Evolutionary conservation across 2,888 invertebrate species (phyloP).

Genomic region (Timandra comae): DNA sequence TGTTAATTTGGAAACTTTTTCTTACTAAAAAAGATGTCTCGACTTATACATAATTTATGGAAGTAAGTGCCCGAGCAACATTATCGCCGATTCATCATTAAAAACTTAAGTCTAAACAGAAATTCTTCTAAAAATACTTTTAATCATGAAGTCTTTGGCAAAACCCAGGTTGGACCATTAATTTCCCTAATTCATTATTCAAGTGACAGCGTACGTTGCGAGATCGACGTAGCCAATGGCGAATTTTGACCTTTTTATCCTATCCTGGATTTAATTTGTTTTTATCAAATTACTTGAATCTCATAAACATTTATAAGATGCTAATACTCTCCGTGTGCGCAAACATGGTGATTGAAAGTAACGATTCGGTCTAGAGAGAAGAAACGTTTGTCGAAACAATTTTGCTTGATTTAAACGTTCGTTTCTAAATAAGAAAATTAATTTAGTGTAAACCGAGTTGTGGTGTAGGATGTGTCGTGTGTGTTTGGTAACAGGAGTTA

Average conservation of each 20-base stretch:
- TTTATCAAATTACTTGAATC: constrained; percentile 2
- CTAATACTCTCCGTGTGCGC: too few relatives aligned
- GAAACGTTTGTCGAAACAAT: too few relatives aligned
- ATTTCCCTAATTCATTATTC: constrained; percentile 24
- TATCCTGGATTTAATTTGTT: constrained; percentile 6
- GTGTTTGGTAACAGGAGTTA: constrained; percentile 19
- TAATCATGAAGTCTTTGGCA: constrained; percentile 16
- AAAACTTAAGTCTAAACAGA: constrained; percentile 3
- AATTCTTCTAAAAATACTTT: constrained; percentile 9
- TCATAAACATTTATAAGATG: background rate
- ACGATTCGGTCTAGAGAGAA: too few relatives aligned
- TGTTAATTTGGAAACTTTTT: too few relatives aligned
- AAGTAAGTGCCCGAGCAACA: background rate
- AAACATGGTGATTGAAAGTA: too few relatives aligned
- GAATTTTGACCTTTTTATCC: constrained; percentile 1
- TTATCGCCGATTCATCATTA: constrained; percentile 8
- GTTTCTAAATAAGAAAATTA: too few relatives aligned
- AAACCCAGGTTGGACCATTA: constrained; percentile 15
- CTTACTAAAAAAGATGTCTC: too few relatives aligned
- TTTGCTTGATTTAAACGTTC: too few relatives aligned
- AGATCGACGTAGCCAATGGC: constrained; percentile 8
- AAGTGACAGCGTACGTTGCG: constrained; percentile 9
- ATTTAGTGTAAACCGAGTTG: too few relatives aligned
- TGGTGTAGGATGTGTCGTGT: background rate
- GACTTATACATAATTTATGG: constrained; percentile 5